Conservation (phyloP, 2,113 vertebrate genomes). For the Forbesichthys papilliferus region DNA sequence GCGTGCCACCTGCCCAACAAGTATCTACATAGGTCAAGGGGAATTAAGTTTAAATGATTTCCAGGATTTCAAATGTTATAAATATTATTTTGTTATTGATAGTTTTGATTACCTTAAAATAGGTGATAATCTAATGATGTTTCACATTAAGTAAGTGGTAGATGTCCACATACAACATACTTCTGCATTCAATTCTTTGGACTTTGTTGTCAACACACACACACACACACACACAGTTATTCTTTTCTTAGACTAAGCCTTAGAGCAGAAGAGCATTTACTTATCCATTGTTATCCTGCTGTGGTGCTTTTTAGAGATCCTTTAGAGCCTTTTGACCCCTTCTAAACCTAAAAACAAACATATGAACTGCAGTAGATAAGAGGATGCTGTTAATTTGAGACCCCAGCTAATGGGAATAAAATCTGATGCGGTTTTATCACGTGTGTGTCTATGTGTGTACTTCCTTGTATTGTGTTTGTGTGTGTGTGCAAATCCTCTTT, state of each 20-base stretch:
- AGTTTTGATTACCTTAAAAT: no score
- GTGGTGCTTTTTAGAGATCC: slow-evolving; percentile 10
- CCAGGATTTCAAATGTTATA: no score
- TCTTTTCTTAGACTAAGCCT: neutral
- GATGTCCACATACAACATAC: no score
- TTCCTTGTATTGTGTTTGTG: slow-evolving; percentile 19
- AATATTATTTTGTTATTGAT: no score
- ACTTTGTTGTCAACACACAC: neutral
- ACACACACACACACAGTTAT: slow-evolving; percentile 6
- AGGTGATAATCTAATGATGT: no score
- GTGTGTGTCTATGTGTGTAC: slow-evolving; percentile 28
- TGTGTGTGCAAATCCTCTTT: slow-evolving; percentile 52
- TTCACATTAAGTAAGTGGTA: no score
- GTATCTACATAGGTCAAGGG: neutral
- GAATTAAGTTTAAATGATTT: no score
- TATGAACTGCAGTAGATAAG: slow-evolving; percentile 36
- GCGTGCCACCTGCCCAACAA: no score
- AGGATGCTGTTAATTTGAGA: slow-evolving; percentile 21
- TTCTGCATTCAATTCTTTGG: no score
- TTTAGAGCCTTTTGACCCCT: slow-evolving; percentile 10
- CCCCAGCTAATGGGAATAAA: slow-evolving; percentile 30
- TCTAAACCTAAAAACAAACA: slow-evolving; percentile 40
- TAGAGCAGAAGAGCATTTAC: neutral
- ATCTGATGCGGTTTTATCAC: slow-evolving; percentile 28
- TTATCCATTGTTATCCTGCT: slow-evolving; percentile 11